These are phyloP conservation scores for Orchesellides sinensis DNA, from an alignment of 2,888 invertebrate genomes.

Conservation along the genomic window DNA sequence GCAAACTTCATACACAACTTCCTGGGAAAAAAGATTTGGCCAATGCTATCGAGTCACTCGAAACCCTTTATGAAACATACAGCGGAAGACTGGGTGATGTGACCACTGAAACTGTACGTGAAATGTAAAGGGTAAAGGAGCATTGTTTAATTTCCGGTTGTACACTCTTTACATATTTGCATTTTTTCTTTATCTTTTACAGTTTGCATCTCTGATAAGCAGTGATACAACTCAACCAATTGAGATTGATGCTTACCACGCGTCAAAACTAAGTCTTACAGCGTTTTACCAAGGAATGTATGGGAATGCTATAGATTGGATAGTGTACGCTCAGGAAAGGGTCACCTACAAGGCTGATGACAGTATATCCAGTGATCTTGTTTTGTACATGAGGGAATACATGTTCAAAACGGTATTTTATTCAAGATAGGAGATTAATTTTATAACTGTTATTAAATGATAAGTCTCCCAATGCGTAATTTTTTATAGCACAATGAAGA, in stretches of 20 bases:
- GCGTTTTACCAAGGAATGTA: conserved; percentile 29
- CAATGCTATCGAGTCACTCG: not conserved
- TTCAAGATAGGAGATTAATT: not conserved
- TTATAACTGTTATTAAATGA: not conserved
- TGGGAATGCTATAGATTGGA: conserved; percentile 38
- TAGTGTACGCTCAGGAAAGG: conserved; percentile 10
- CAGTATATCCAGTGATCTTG: conserved; percentile 28
- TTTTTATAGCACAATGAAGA: conserved; percentile 35
- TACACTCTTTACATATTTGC: not conserved
- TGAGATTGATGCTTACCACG: conserved; percentile 16
- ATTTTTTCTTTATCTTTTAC: not conserved
- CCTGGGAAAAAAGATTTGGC: conserved; percentile 8
- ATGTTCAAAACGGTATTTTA: conserved; percentile 27
- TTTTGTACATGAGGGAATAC: conserved; percentile 23
- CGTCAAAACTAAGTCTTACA: conserved; percentile 19
- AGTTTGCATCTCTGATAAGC: conserved; percentile 28
- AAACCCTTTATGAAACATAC: conserved; percentile 10
- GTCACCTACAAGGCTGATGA: not conserved
- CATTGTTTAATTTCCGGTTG: not conserved
- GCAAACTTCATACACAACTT: not conserved
- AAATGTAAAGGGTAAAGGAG: not conserved
- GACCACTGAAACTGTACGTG: not conserved
- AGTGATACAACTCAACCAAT: conserved; percentile 16
- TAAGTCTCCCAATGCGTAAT: not conserved
- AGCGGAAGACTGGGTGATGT: too few species aligned